These are phyloP conservation scores for Ypsolopha scabrella DNA, from an alignment of 2,888 invertebrate genomes.

Conservation along the genomic window DNA sequence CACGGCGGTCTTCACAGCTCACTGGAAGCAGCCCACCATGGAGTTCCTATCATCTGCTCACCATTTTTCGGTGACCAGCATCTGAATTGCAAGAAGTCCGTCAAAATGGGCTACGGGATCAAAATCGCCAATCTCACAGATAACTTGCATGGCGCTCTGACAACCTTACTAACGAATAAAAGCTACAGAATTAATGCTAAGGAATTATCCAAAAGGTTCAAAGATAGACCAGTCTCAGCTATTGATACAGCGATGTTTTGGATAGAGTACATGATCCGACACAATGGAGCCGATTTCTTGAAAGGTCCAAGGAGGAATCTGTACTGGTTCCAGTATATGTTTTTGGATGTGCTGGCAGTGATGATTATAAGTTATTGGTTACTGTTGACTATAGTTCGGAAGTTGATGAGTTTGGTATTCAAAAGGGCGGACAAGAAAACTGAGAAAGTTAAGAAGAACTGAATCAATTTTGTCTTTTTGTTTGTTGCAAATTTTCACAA, in stretches of 20 bases:
- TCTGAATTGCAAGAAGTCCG: slow-evolving; percentile 26
- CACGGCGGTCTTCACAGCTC: slow-evolving; percentile 50
- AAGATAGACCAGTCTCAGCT: slow-evolving; percentile 33
- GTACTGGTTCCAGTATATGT: slow-evolving; percentile 38
- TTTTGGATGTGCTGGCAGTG: slow-evolving; percentile 28
- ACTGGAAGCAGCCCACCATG: slow-evolving; percentile 45
- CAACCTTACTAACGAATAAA: slow-evolving; percentile 27
- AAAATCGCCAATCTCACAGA: slow-evolving; percentile 30
- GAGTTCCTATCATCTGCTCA: slow-evolving; percentile 45
- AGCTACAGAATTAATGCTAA: slow-evolving; percentile 28
- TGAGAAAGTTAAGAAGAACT: not conserved
- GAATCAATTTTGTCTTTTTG: no score
- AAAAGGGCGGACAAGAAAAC: not conserved
- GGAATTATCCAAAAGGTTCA: slow-evolving; percentile 33
- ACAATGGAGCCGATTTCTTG: slow-evolving; percentile 41
- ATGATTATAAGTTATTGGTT: not conserved
- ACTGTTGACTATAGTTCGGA: not conserved
- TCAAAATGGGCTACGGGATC: slow-evolving; percentile 32
- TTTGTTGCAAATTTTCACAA: no score
- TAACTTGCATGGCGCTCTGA: slow-evolving; percentile 22
- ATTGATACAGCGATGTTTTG: slow-evolving; percentile 45
- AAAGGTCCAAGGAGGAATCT: slow-evolving; percentile 34
- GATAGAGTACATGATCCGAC: slow-evolving; percentile 47
- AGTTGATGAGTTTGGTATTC: not conserved
- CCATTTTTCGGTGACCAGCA: slow-evolving; percentile 55